Evolutionary conservation across 2,797 vertebrate species (phyloP), one percentile per base, ranked within the genome.

Genomic region (Sebastes kiyomatsui): DNA sequence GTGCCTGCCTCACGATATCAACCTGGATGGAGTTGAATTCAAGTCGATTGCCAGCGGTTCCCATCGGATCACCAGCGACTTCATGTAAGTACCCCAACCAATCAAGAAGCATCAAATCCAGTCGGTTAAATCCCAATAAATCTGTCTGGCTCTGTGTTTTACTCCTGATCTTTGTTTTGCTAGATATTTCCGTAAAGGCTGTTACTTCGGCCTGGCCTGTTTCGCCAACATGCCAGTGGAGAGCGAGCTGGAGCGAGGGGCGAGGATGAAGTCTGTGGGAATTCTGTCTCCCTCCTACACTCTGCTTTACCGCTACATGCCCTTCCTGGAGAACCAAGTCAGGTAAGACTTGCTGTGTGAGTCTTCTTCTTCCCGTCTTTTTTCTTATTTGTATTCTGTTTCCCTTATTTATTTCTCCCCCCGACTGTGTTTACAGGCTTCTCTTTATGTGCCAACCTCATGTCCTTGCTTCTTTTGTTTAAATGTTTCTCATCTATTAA

Each of bases 171-270:
- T 80, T 42, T 78, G 42, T 55, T 77, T 59, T 78, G 1, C 4
- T 79, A 99, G 99, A 95, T 99, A 99, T 94, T 99, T 99, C 92
- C 97, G 99, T 38, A 99, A 99, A 87, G 99, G 97, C 58, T 93
- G 94, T 75, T 99, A 97, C 94, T 99, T 99, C 3, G 99, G 99
- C 33, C 95, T 99, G 93, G 98, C 99, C 23, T 99, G 99, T 90
- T 99, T 99, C 28, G 99, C 98, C 33, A 99, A 99, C 94, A 99
- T 99, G 97, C 98, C 98, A 0, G 99, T 99, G 93, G 99, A 99
- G 90, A 99, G 97, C 0, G 97, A 98, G 94, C 90, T 99, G 86
- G 99, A 99, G 87, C 96, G 99, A 3, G 98, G 98, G 0, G 98
- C 99, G 0, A 96, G 98, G 71, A 99, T 99, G 98, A 99, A 99